Conservation (phyloP, 2,797 vertebrate species). For the Melanotaenia pygmaea region DNA sequence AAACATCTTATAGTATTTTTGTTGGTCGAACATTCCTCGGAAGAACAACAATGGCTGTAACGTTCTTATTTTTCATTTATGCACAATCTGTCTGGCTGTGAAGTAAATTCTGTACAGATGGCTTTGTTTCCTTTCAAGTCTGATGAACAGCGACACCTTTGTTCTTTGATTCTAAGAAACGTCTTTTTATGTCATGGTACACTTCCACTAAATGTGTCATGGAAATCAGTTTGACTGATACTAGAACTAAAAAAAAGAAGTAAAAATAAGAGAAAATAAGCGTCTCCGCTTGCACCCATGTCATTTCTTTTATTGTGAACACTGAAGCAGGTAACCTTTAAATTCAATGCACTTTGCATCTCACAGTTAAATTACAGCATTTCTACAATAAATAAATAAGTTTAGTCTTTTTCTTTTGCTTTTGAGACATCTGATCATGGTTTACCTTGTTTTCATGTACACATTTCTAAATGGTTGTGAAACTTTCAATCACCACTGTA, state of each 20-base stretch:
- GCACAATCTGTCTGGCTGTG: neutral
- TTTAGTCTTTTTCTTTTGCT: neutral
- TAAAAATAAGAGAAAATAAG: too few species aligned
- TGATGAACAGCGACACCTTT: neutral
- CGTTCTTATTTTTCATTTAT: neutral
- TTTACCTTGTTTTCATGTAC: neutral
- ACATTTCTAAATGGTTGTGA: neutral
- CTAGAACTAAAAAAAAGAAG: too few species aligned
- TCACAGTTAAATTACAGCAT: neutral
- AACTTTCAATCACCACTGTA: conserved; percentile 14
- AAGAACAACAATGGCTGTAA: neutral
- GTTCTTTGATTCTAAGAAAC: neutral
- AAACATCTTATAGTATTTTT: neutral
- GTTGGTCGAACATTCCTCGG: neutral
- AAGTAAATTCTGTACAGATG: neutral
- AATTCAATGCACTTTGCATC: neutral
- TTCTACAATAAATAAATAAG: too few species aligned
- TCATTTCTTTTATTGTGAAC: too few species aligned
- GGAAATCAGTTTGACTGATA: neutral
- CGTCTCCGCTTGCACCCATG: too few species aligned
- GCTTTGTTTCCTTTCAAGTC: neutral
- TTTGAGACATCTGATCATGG: neutral
- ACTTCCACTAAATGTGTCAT: too few species aligned
- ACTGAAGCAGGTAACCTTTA: neutral
- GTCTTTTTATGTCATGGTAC: neutral